Base-by-base conservation (phyloP, 2,113 vertebrate genomes). In the Damaliscus lunatus region DNA sequence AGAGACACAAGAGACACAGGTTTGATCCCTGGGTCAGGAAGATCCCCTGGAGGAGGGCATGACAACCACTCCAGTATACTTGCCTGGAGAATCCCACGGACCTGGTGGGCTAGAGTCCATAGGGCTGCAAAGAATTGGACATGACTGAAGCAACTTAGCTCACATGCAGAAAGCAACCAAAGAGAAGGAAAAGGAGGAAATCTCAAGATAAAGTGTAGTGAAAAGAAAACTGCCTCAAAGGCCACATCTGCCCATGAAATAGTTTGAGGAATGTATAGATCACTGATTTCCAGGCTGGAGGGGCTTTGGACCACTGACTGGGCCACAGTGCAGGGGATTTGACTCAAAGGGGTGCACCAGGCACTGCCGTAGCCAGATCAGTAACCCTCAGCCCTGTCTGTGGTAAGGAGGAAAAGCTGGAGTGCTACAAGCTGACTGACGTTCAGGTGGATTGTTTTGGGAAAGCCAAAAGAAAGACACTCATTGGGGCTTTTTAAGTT, bases 331-430 rank as follows among this genome's bases (percentile, higher is more conserved):
- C 19, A 6, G 21, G 1, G 1, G 23, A 29, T 48, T 85, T 16
- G 15, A 29, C 46, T 85, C 10, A 17, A 21, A 59, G 7, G 1
- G 11, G 2, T 13, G 0, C 31, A 0, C 53, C 2, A 46, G 74
- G 36, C 55, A 29, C 57, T 46, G 29, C 4, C 27, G 3, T 33
- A 62, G 25, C 48, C 17, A 48, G 10, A 91, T 40, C 74, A 67
- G 67, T 67, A 40, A 11, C 74, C 48, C 48, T 77, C 52, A 40
- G 62, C 3, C 33, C 27, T 25, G 8, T 29, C 14, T 93, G 27
- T 52, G 31, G 7, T 10, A 55, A 17, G 5, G 33, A 91, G 43
- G 52, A n/a, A 90, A 53, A 50, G 33, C 3, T 52, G 31, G 5
- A 5, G 19, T 27, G 27, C 57, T 90, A 6, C 19, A 60, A 53